Evolutionary conservation across 2,797 vertebrate genomes (phyloP).

Genomic region (Gadopsis marmoratus): DNA sequence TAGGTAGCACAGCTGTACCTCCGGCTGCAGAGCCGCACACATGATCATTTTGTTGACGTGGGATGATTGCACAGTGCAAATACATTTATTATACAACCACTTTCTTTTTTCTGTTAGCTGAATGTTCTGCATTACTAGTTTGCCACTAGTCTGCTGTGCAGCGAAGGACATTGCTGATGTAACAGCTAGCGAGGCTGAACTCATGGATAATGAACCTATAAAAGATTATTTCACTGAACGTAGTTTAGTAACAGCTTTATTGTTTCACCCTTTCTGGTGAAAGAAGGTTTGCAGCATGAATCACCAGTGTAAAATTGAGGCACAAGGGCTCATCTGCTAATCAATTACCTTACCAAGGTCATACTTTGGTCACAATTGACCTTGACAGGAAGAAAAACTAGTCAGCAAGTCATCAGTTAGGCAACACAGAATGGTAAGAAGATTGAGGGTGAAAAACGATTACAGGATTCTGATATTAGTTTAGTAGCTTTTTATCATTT

Average conservation of each 20-base stretch:
- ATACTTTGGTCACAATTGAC: slow-evolving; percentile 64
- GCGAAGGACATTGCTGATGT: slow-evolving; percentile 58
- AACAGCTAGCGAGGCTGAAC: slow-evolving; percentile 47
- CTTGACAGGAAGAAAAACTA: slow-evolving; percentile 58
- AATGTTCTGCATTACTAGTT: slow-evolving; percentile 26
- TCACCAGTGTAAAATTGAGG: slow-evolving; percentile 42
- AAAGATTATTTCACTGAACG: slow-evolving; percentile 50
- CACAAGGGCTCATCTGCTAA: slow-evolving; percentile 33
- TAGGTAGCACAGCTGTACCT: background rate
- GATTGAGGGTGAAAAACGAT: slow-evolving; percentile 39
- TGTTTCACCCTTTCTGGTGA: slow-evolving; percentile 59
- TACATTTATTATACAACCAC: slow-evolving; percentile 39
- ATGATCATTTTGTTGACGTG: slow-evolving; percentile 40
- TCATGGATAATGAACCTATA: slow-evolving; percentile 67
- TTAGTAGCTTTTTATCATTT: background rate
- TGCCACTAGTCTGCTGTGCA: slow-evolving; percentile 24
- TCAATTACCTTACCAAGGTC: slow-evolving; percentile 52
- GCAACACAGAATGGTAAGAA: slow-evolving; percentile 1
- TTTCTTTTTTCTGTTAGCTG: background rate
- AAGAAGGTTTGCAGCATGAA: slow-evolving; percentile 42
- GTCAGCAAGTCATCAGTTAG: slow-evolving; percentile 42
- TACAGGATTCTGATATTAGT: slow-evolving; percentile 2
- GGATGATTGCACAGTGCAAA: slow-evolving; percentile 34
- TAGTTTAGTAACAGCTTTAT: slow-evolving; percentile 62
- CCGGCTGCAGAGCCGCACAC: slow-evolving; percentile 20